phyloP scores from a whole-genome alignment of 2,888 invertebrate species.

The Polyploca ridens region DNA sequence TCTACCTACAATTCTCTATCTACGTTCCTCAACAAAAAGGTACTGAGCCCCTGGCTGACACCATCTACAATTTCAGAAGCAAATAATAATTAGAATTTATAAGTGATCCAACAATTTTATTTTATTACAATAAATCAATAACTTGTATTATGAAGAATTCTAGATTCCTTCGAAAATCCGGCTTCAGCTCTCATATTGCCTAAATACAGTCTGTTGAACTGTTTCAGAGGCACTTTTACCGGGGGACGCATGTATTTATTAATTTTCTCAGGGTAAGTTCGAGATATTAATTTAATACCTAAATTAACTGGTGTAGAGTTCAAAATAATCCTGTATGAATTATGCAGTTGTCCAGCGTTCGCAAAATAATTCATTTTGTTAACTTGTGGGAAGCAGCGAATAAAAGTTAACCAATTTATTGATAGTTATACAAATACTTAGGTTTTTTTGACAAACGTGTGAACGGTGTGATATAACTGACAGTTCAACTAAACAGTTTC shows the following conservation, averaged over 20 bases:
- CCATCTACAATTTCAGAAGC: too few relatives aligned
- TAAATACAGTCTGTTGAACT: slow-evolving; percentile 37
- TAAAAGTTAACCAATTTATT: too few relatives aligned
- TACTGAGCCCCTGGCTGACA: too few relatives aligned
- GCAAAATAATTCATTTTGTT: slow-evolving; percentile 65
- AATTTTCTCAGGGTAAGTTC: slow-evolving; percentile 28
- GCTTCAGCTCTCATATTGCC: slow-evolving; percentile 47
- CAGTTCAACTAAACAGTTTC: too few relatives aligned
- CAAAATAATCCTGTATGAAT: slow-evolving; percentile 52
- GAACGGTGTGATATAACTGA: too few relatives aligned
- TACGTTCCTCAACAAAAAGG: too few relatives aligned
- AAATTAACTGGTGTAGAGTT: slow-evolving; percentile 60
- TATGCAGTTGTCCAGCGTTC: slow-evolving; percentile 56
- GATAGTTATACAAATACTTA: too few relatives aligned
- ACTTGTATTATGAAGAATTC: slow-evolving; percentile 25
- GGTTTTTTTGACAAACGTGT: too few relatives aligned
- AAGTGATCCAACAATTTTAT: neutral
- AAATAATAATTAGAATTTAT: neutral
- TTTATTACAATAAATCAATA: slow-evolving; percentile 15
- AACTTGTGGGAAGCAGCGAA: neutral
- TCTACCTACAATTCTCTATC: too few relatives aligned
- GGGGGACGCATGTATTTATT: slow-evolving; percentile 26
- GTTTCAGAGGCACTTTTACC: slow-evolving; percentile 26
- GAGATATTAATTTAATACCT: slow-evolving; percentile 41
- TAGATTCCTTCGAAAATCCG: slow-evolving; percentile 34